These are phyloP conservation scores for Plutella xylostella DNA, from an alignment of 2,888 invertebrate species.

Conservation along the genomic window DNA sequence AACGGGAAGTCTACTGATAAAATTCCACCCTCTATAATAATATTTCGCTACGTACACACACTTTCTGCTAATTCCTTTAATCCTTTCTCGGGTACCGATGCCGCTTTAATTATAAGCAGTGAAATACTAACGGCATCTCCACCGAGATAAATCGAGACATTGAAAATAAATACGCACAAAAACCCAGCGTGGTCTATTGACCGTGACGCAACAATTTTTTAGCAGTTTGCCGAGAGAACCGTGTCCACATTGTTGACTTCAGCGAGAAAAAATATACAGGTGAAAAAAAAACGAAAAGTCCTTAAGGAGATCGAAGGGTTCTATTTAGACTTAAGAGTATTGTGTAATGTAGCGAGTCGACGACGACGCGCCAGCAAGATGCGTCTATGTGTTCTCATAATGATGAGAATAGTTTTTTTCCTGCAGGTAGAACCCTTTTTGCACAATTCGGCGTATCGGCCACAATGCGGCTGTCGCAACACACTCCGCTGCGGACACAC, in stretches of 20 bases:
- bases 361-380: constrained; percentile 30
- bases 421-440: constrained; percentile 65
- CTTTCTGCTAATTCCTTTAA: constrained; percentile 27
- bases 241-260: constrained; percentile 66
- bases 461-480: constrained; percentile 50
- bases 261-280: constrained; percentile 46
- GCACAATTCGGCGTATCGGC: constrained; percentile 59
- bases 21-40: no score
- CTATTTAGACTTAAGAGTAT: no score
- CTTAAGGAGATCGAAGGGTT: constrained; percentile 59
- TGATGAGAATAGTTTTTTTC: constrained; percentile 59
- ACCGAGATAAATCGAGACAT: constrained; percentile 19
- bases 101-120: constrained; percentile 36
- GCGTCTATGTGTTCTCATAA: no score
- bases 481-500: constrained; percentile 48
- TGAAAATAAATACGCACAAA: constrained; percentile 42
- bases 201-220: constrained; percentile 68
- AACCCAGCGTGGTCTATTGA: constrained; percentile 55
- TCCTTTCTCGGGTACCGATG: constrained; percentile 29
- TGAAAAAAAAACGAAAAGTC: constrained; percentile 46
- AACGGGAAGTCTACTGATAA: no score
- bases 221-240: constrained; percentile 56
- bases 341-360: constrained; percentile 65
- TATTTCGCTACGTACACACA: no score
- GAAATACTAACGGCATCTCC: constrained; percentile 37